Percentiles rank a stretch among this genome's conserved stretches.
Conservation (phyloP, 2,888 invertebrate genomes). For the Andrena haemorrhoa region DNA sequence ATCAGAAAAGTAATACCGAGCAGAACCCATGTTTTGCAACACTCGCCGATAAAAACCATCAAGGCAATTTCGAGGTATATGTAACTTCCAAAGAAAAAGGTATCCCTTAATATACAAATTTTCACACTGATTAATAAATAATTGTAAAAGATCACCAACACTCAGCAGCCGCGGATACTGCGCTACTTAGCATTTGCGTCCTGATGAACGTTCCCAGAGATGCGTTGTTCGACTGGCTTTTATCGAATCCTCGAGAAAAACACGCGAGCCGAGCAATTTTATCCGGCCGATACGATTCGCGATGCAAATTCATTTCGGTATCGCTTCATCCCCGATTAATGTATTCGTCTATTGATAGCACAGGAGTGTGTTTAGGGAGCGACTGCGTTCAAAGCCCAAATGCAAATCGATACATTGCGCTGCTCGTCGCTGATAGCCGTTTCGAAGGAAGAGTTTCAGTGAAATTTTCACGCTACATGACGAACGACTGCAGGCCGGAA, state of each 20-base stretch:
- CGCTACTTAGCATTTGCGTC: neutral
- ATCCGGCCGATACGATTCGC: conserved; percentile 69
- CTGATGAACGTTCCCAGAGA: neutral
- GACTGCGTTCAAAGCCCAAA: conserved; percentile 61
- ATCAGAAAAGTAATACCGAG: too few species aligned
- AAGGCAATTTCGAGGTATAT: too few species aligned
- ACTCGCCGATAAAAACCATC: too few species aligned
- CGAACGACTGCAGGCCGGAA: conserved; percentile 42
- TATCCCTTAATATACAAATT: too few species aligned
- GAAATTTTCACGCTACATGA: conserved; percentile 65
- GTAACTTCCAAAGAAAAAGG: too few species aligned
- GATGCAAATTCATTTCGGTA: conserved; percentile 69
- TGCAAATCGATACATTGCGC: conserved; percentile 70
- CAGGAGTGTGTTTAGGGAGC: conserved; percentile 58
- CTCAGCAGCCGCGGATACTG: too few species aligned
- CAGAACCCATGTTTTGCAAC: too few species aligned
- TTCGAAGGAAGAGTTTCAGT: conserved; percentile 62
- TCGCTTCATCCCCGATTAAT: conserved; percentile 71
- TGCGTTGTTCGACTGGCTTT: conserved; percentile 5
- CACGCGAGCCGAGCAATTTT: conserved; percentile 52
- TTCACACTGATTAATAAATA: too few species aligned
- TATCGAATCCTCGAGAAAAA: neutral
- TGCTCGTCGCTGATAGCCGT: conserved; percentile 63
- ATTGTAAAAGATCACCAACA: too few species aligned
- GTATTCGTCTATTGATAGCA: conserved; percentile 65